Evolutionary conservation across 2,113 vertebrate genomes (phyloP), one percentile per base, ranked within the genome.

Genomic region (Cardinalis cardinalis): DNA sequence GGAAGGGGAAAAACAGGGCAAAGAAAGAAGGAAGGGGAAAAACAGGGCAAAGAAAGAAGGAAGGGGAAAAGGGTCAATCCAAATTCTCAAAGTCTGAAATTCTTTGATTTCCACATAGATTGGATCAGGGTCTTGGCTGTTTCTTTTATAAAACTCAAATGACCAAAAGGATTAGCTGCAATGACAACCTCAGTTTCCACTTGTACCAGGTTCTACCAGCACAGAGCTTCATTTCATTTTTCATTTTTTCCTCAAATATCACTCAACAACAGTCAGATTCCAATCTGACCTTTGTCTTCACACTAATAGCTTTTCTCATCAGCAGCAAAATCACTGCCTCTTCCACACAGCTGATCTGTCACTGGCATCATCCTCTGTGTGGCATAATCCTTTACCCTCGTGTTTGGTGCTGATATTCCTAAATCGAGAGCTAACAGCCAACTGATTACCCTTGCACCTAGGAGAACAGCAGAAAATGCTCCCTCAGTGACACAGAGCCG

Each of bases 371-470:
- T 52, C 44, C 71, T 32, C 44, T 91, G 92, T 95, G 96, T 95
- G 86, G 96, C 96, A 96, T 89, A 96, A 96, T 95, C 94, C 88
- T 95, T 97, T 95, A 87, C 92, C 85, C 85, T 95, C 94, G 95
- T 94, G 94, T 96, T 97, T 90, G 66, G 90, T 91, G 93, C 90
- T 95, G 93, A 93, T 96, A 97, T 97, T 96, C 96, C 97, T 97
- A 97, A 97, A 97, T 97, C 96, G 96, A 43, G 73, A 97, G 95
- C 92, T 94, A 97, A 97, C 95, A 96, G 92, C 80, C 93, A 94
- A 97, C 96, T 95, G 96, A 96, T 97, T 97, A 97, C 94, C 97
- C 97, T 97, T 96, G 96, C 95, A 96, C 95, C 96, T 95, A 92
- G 84, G 64, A 96, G 96, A 98, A 97, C 96, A 97, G 31, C 43